Base-by-base conservation (phyloP, 2,113 vertebrate genomes). In the Albula glossodonta region DNA sequence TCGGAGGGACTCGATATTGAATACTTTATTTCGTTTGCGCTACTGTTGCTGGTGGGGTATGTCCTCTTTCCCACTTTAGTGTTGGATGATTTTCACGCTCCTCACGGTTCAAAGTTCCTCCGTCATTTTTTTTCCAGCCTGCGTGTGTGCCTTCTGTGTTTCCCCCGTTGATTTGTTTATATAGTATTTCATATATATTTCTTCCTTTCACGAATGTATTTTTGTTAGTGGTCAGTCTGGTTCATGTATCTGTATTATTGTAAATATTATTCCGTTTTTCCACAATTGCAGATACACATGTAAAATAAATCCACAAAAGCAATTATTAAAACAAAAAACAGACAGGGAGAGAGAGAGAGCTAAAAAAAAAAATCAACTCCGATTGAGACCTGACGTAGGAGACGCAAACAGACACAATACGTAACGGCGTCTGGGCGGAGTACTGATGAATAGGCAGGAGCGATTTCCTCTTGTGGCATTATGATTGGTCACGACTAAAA, bases 381-480 rank as follows among this genome's bases (percentile, higher is more conserved):
- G 92, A 90, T 93, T 93, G 92, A 90, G 91, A 93, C 90, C 92
- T 93, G 91, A 94, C 93, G 94, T 93, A 91, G 88, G 91, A 93
- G 91, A 93, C 91, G 85, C 74, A 79, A 66, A 19, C 11, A 7
- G 86, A 80, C 66, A 79, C 83, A 53, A 66, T 84, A 89, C 93
- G 93, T 93, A 90, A 90, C 78, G 25, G 90, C 93, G 93, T 90
- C 50, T 51, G 70, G 48, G 87, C 86, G n/a, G 79, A 5, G 91
- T 51, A 13, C 15, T 49, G 41, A 50, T 22, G 70, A 60, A 50
- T 66, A 19, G 81, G 86, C 70, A 48, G 85, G 77, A 5, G 48
- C 31, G 13, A 85, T 41, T 50, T 31, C 77, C 5, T 9, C 11
- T 22, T 25, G 12, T 5, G 53, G 19, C 6, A 25, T 9, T 83